phyloP scores from a whole-genome alignment of 2,888 invertebrate species.

The Drosophila mettleri region DNA sequence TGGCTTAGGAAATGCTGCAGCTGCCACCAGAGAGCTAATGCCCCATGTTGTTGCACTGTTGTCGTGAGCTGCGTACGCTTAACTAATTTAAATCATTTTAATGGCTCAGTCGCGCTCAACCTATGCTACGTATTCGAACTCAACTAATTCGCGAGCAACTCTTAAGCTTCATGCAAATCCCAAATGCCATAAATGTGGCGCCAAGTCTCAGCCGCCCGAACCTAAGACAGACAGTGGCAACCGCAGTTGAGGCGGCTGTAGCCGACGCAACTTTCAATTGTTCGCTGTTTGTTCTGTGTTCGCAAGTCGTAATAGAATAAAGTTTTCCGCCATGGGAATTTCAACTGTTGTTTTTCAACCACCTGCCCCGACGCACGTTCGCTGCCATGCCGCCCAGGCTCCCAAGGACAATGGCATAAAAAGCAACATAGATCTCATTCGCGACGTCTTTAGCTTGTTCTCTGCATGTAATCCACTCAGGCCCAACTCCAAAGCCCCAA shows the following conservation, averaged over 20 bases:
- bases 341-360: conserved; percentile 76
- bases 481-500: not conserved
- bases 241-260: conserved; percentile 14
- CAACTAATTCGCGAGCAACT: conserved; percentile 63
- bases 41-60: not conserved
- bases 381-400: conserved; percentile 5
- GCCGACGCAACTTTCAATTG: conserved; percentile 67
- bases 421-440: conserved; percentile 68
- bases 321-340: conserved; percentile 80
- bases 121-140: conserved; percentile 22
- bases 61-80: conserved; percentile 5
- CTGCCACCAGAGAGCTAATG: conserved; percentile 12
- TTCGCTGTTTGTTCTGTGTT: conserved; percentile 43
- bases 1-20: conserved; percentile 22
- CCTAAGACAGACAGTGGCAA: conserved; percentile 51
- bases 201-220: conserved; percentile 1
- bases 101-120: conserved; percentile 37
- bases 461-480: conserved; percentile 70
- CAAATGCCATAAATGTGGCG: conserved; percentile 71
- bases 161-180: conserved; percentile 64
- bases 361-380: conserved; percentile 49
- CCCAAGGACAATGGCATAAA: conserved; percentile 47
- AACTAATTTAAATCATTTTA: conserved; percentile 75
- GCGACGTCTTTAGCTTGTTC: conserved; percentile 60
- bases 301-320: conserved; percentile 74